Evolutionary conservation across 1,140 invertebrate genomes (phyloP).

Genomic region (Lysiphlebus fabarum): DNA sequence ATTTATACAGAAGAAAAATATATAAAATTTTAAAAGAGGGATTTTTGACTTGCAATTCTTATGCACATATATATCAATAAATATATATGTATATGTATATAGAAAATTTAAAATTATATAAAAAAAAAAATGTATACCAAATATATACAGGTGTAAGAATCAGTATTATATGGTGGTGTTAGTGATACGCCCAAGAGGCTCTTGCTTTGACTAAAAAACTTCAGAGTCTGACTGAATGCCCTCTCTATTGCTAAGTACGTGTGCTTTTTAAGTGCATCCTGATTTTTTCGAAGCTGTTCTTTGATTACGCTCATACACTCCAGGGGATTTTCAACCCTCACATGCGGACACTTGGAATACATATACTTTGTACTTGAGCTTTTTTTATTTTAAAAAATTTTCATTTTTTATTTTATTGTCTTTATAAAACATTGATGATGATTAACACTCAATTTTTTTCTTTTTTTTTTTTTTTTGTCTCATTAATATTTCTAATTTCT

Average conservation of each 20-base stretch:
- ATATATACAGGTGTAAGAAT: constrained; percentile 22
- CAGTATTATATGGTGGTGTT: constrained; percentile 14
- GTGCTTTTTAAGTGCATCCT: constrained; percentile 29
- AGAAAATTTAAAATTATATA: too few relatives aligned
- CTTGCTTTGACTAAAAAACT: constrained; percentile 29
- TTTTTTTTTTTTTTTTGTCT: neutral
- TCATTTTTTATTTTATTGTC: neutral
- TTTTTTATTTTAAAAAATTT: constrained; percentile 7
- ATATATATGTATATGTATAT: too few relatives aligned
- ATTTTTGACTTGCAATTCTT: too few relatives aligned
- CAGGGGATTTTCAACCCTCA: constrained; percentile 8
- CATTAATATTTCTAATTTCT: too few relatives aligned
- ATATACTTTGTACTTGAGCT: constrained; percentile 6
- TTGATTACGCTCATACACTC: constrained; percentile 25
- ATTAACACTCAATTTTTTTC: too few relatives aligned
- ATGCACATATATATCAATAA: neutral
- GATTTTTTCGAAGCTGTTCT: constrained; percentile 28
- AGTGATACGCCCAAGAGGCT: constrained; percentile 23
- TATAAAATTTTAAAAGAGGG: constrained; percentile 3
- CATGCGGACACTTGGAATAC: neutral
- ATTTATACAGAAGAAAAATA: neutral
- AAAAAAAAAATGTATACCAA: constrained; percentile 11
- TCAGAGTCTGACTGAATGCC: constrained; percentile 29
- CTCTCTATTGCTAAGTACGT: constrained; percentile 30
- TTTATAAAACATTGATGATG: neutral